Evolutionary conservation across 2,888 invertebrate species (phyloP), one percentile per base, ranked within the genome.

Genomic region (Morpho helenor): DNA sequence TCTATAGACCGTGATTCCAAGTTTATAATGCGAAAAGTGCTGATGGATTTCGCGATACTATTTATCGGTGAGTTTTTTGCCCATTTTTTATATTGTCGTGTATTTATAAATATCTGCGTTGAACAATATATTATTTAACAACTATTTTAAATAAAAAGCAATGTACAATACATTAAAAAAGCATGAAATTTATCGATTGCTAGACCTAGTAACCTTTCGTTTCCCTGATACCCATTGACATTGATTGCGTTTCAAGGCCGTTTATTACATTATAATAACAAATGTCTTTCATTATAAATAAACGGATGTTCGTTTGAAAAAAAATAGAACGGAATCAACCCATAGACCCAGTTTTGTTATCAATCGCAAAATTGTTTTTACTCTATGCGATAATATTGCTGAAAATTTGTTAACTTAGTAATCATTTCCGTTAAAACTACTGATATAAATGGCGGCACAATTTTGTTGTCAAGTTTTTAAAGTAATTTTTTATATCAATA

Each of bases 1-100:
- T 83, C 83, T 51, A 90, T 92, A 84, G 93, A 93, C 74, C 87
- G 91, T 72, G 91, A 92, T 68, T 87, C 92, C 48, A 91, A 84
- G 77, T 83, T 87, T 69, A 85, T 93, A 72, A 77, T 94, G 72
- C 91, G 92, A 73, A 95, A 95, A 87, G 91, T 95, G 68, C 75
- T 93, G 66, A 82, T 94, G 77, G 95, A 95, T 89, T 88, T 94
- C 71, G 71, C 91, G 61, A 92, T 95, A 71, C 76, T 95, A 61
- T 90, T 93, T 74, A 91, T 93, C 76, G 94, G 95, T 95, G 85
- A 94, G 94, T 92, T 66, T 64, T 54, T 56, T 8, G 39, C 22
- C 8, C 41, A 49, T 51, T 55, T 49, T 45, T 23, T 48, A 41
- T 31, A 10, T 54, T 49, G 43, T 45, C 23, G 2, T 43, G 47